These are phyloP conservation scores for Sebastes taczanowskii DNA, from an alignment of 2,797 vertebrate genomes.

Conservation along the genomic window DNA sequence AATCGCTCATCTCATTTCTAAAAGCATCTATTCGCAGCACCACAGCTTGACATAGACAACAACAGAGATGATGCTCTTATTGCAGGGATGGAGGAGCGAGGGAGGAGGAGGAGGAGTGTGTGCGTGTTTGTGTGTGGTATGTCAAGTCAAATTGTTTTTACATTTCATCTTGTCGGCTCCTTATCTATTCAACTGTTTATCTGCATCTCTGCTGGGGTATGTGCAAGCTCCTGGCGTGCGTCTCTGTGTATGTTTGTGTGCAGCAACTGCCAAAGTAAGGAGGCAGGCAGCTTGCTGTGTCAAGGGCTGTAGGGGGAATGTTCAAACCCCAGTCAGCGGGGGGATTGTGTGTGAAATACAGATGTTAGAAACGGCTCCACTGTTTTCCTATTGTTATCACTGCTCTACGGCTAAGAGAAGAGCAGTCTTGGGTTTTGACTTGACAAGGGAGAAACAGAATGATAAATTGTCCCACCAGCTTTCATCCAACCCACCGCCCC, in stretches of 20 bases:
- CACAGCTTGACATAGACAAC: constrained; percentile 52
- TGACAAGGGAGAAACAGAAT: constrained; percentile 78
- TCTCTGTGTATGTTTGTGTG: constrained; percentile 53
- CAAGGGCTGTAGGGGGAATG: constrained; percentile 63
- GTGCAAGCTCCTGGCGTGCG: constrained; percentile 48
- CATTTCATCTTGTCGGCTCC: constrained; percentile 74
- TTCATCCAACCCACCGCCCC: constrained; percentile 50
- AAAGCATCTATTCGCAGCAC: constrained; percentile 47
- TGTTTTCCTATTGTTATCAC: constrained; percentile 71
- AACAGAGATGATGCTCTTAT: constrained; percentile 56
- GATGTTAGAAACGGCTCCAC: constrained; percentile 71
- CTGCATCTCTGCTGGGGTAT: constrained; percentile 67
- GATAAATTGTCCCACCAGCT: constrained; percentile 75
- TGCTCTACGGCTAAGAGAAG: constrained; percentile 60
- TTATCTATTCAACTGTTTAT: constrained; percentile 76
- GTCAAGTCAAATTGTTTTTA: constrained; percentile 79
- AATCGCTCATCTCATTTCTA: constrained; percentile 54
- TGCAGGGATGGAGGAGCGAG: constrained; percentile 20
- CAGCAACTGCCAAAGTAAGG: constrained; percentile 56
- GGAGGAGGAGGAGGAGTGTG: constrained; percentile 5
- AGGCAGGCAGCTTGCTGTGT: constrained; percentile 67
- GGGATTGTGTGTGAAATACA: constrained; percentile 71
- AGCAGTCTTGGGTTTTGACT: constrained; percentile 68
- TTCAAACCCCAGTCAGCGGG: constrained; percentile 69
- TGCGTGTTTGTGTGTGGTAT: constrained; percentile 29